Percentiles rank a stretch among this genome's conserved stretches.
Evolutionary conservation across 1,140 invertebrate genomes (phyloP).

Genomic region (Cydia splendana): DNA sequence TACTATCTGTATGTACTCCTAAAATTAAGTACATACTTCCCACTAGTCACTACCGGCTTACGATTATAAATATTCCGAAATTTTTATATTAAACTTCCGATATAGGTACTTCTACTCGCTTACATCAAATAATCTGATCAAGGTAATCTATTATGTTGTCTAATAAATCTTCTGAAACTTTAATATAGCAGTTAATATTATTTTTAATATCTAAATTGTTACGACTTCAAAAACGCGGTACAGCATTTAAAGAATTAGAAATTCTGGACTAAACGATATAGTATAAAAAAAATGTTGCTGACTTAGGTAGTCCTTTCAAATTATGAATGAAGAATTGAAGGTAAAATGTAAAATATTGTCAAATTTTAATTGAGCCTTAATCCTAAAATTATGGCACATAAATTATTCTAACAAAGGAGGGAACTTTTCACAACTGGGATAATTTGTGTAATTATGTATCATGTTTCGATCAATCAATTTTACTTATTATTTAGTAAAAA

Average conservation of each 20-base stretch:
- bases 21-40: constrained; percentile 57
- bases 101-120: constrained; percentile 65
- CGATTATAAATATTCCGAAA: constrained; percentile 42
- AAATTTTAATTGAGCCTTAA: constrained; percentile 66
- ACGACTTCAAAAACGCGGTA: constrained; percentile 43
- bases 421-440: constrained; percentile 73
- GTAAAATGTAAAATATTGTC: constrained; percentile 70
- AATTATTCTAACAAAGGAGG: constrained; percentile 74
- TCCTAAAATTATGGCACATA: constrained; percentile 73
- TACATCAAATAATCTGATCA: constrained; percentile 54
- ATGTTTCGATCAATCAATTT: constrained; percentile 44
- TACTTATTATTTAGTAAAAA: constrained; percentile 36
- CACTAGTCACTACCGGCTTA: constrained; percentile 59
- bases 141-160: constrained; percentile 55
- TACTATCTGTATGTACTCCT: constrained; percentile 52
- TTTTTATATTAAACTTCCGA: constrained; percentile 53
- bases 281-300: constrained; percentile 8
- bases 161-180: constrained; percentile 76
- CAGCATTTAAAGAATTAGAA: neutral
- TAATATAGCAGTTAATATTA: constrained; percentile 56
- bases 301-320: constrained; percentile 13
- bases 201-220: constrained; percentile 49
- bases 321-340: constrained; percentile 36
- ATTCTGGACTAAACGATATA: neutral
- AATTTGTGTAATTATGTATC: constrained; percentile 40